Evolutionary conservation across 53 echinoderm and acorn worm genomes (phyloP), one percentile per base, ranked within the genome.

Genomic region (Actinopyga echinites): DNA sequence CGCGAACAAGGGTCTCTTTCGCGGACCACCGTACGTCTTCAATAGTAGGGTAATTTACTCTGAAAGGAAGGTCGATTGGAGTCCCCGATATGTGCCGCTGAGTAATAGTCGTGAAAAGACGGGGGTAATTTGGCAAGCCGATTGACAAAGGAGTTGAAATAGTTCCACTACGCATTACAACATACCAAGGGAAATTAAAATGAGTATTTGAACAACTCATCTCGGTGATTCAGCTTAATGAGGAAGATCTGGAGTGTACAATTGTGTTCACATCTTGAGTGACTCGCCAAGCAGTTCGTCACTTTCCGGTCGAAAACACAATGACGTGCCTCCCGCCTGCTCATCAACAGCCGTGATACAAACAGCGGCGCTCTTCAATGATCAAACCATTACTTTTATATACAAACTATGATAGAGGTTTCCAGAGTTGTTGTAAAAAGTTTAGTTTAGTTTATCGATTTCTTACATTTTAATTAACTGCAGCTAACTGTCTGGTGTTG

Each of bases 131-230:
- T 34, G 68, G 35, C 34, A 68, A 38, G 34, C 68, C 35, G 31
- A 3, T 10, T 38, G 22, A 68, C 68, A 68, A 68, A 19, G 21
- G 68, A 38, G 68, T 20, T 68, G 38, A 68, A 68, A 68, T 68
- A 68, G 68, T 68, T 68, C 68, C 31, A 36, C 68, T 37, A 33
- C 35, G 68, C 34, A 68, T 68, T 68, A 68, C 68, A 68, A 68
- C 68, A 68, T 68, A 68, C 68, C 68, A 68, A 68, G 68, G 68
- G 68, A 68, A 68, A 68, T 68, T 68, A 38, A 68, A 68, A 68
- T 68, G 35, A 68, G 68, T 22, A 33, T 68, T 68, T 68, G 68
- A 68, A 68, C 68, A 68, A 33, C 68, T 68, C 68, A 33, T 68
- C 68, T 38, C 34, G n/a, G 34, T 68, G 33, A 68, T 68, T 68